Conservation (phyloP, 2,797 vertebrate genomes). For the Taenioides sp. region DNA sequence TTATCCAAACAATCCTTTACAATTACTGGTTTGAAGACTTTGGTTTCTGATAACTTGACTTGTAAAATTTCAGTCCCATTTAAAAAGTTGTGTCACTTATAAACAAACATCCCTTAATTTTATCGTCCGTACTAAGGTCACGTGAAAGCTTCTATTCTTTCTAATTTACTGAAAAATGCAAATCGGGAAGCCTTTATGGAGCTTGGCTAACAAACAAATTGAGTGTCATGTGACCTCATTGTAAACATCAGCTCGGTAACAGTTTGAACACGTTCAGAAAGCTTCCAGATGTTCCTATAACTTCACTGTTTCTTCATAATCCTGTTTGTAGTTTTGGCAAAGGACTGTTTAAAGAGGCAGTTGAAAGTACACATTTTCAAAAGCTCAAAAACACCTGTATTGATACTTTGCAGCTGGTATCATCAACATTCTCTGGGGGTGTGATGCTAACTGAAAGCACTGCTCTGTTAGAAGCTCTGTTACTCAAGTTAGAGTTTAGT, state of each 20-base stretch:
- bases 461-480: no score
- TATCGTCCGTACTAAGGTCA: neutral
- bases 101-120: neutral
- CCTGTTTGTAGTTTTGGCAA: neutral
- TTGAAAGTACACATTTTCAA: neutral
- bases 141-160: neutral
- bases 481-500: no score
- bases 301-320: neutral
- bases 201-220: neutral
- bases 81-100: neutral
- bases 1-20: neutral
- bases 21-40: conserved; percentile 5
- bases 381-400: no score
- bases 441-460: no score
- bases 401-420: no score
- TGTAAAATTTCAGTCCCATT: neutral
- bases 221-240: neutral
- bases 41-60: neutral
- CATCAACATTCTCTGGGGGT: no score
- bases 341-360: neutral
- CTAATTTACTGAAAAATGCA: neutral
- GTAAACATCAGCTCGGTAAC: neutral
- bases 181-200: neutral
- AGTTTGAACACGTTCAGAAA: neutral
- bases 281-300: neutral